phyloP scores from a whole-genome alignment of 2,888 invertebrate species.

The Seira ritae region DNA sequence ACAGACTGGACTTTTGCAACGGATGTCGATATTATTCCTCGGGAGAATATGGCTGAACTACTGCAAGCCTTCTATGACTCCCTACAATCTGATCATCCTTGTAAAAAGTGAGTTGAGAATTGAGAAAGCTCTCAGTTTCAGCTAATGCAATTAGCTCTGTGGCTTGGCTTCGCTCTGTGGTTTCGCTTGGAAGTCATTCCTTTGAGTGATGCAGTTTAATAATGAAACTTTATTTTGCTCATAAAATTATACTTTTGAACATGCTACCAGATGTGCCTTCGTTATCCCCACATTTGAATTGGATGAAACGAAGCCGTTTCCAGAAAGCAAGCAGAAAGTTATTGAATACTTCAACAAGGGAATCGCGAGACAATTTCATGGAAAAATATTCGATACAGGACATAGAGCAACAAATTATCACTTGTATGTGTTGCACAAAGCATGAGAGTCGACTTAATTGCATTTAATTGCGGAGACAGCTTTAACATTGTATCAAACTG shows the following conservation, averaged over 20 bases:
- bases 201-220: no score
- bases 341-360: conserved; percentile 85
- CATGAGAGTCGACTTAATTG: not conserved
- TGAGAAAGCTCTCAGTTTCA: not conserved
- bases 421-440: conserved; percentile 33
- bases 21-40: conserved; percentile 92
- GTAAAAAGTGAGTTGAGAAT: conserved; percentile 46
- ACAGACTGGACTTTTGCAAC: conserved; percentile 86
- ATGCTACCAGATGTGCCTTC: conserved; percentile 82
- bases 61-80: conserved; percentile 60
- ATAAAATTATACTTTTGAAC: not conserved
- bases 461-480: not conserved
- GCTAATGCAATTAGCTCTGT: not conserved
- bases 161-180: no score
- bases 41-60: conserved; percentile 52
- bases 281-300: conserved; percentile 94
- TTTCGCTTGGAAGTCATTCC: no score
- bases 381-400: conserved; percentile 84
- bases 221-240: no score
- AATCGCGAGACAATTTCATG: conserved; percentile 90
- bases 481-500: no score
- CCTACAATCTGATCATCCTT: conserved; percentile 20
- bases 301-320: conserved; percentile 86
- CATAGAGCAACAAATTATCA: conserved; percentile 63
- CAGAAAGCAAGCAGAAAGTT: conserved; percentile 86